Evolutionary conservation across 2,797 vertebrate species (phyloP), one percentile per base, ranked within the genome.

Genomic region (Lagocephalus sceleratus): DNA sequence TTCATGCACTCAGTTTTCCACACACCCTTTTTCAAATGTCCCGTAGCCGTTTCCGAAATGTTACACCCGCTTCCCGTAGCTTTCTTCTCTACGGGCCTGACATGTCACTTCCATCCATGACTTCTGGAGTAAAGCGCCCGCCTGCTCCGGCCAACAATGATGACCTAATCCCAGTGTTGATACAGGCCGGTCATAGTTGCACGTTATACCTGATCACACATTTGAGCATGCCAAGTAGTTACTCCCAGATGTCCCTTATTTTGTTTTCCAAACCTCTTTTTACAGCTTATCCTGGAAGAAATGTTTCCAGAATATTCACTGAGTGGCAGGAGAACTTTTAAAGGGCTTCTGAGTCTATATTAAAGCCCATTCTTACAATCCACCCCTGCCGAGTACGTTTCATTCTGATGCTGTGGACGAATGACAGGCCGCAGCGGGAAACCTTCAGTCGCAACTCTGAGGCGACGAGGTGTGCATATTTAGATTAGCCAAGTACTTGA

Each of bases 191-290:
- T 54, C 65, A 44, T 51, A 59, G 51, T 66, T 47, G 65, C 76
- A 82, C 60, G 63, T 80, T 63, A 71, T 79, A 86, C 82, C 83
- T 85, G 80, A 77, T 86, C 82, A 73, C 76, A 72, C 69, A 77
- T 73, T 57, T n/a, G 52, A 60, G 74, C 57, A 58, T 32, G 60
- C 70, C 84, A 79, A 71, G 51, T 64, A 53, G 47, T 44, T 20
- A 16, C 55, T 59, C 76, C 71, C 76, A 71, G 55, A 73, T 68
- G 78, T 74, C 59, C 55, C 54, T 26, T 49, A 58, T 73, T 65
- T 74, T 21, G 40, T 46, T 51, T 82, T 78, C 60, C 65, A 58
- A 56, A 60, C 29, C 54, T 66, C 52, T 84, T 81, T 73, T 82
- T 71, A 81, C 16, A 63, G 41, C 57, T 58, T 71, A 51, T 74